Evolutionary conservation across 1,140 invertebrate species (phyloP).

Genomic region (Drosophila persimilis): DNA sequence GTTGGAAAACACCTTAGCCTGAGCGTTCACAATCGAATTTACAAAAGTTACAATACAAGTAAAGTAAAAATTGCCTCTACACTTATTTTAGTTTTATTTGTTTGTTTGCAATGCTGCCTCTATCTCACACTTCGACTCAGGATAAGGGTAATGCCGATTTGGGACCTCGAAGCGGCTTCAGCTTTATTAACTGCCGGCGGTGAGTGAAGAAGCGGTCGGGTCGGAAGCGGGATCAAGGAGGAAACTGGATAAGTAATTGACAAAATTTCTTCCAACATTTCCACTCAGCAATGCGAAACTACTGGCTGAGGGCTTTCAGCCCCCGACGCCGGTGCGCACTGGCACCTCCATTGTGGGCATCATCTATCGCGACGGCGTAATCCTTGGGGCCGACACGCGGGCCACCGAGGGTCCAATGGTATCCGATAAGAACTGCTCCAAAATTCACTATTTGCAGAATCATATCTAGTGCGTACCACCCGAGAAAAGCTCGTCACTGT

Average conservation of each 20-base stretch:
- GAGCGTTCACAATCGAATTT: too few relatives aligned
- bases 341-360: slow-evolving; percentile 99
- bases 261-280: not conserved
- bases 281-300: slow-evolving; percentile 92
- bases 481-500: not conserved
- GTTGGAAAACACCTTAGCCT: too few relatives aligned
- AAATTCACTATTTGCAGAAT: slow-evolving; percentile 96
- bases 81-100: not conserved
- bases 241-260: not conserved
- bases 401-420: slow-evolving; percentile 97
- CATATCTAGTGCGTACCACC: slow-evolving; percentile 94
- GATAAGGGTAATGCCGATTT: not conserved
- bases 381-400: slow-evolving; percentile 98
- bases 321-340: slow-evolving; percentile 95
- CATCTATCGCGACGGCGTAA: slow-evolving; percentile 96
- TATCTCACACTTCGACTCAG: not conserved
- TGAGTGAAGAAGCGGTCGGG: slow-evolving; percentile 79
- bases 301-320: slow-evolving; percentile 89
- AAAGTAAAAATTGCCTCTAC: not conserved
- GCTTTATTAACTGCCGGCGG: slow-evolving; percentile 93
- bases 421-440: slow-evolving; percentile 97
- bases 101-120: slow-evolving; percentile 3
- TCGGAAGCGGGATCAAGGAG: too few relatives aligned
- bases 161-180: slow-evolving; percentile 86
- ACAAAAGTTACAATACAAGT: too few relatives aligned